phyloP scores from a whole-genome alignment of 1,140 invertebrate genomes.

The Micrasema minimum region DNA sequence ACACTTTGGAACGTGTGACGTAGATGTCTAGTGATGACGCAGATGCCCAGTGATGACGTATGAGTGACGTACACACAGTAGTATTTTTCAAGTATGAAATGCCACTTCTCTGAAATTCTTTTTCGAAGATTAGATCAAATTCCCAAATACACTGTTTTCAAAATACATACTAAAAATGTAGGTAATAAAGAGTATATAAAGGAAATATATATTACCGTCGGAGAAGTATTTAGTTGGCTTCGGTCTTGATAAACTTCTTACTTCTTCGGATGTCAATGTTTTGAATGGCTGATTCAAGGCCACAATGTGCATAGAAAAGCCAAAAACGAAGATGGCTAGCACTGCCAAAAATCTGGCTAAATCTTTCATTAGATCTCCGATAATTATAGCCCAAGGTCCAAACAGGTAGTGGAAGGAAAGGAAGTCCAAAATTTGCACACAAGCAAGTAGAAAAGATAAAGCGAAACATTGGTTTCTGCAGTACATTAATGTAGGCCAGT shows the following conservation, averaged over 20 bases:
- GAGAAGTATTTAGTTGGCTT: conserved; percentile 71
- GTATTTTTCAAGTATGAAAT: too few species aligned
- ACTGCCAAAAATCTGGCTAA: conserved; percentile 96
- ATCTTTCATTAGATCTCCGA: conserved; percentile 90
- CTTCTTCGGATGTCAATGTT: conserved; percentile 69
- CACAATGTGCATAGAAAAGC: conserved; percentile 97
- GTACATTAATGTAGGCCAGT: conserved; percentile 88
- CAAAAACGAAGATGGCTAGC: conserved; percentile 96
- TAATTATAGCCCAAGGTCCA: conserved; percentile 96
- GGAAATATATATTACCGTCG: conserved; percentile 75
- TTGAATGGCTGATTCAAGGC: conserved; percentile 94
- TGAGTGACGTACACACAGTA: too few species aligned
- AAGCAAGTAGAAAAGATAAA: conserved; percentile 91
- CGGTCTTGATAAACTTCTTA: conserved; percentile 64
- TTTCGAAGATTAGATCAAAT: too few species aligned
- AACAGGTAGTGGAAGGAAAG: conserved; percentile 98
- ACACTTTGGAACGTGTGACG: too few species aligned
- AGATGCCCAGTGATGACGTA: too few species aligned
- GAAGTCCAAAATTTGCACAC: conserved; percentile 97
- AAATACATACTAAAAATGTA: conserved; percentile 1
- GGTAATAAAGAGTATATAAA: conserved; percentile 14
- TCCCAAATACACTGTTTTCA: neutral
- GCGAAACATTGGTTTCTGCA: conserved; percentile 97
- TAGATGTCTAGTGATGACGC: too few species aligned
- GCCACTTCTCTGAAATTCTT: too few species aligned